These are phyloP conservation scores for Sprattus sprattus DNA, from an alignment of 2,113 vertebrate genomes.

Conservation along the genomic window DNA sequence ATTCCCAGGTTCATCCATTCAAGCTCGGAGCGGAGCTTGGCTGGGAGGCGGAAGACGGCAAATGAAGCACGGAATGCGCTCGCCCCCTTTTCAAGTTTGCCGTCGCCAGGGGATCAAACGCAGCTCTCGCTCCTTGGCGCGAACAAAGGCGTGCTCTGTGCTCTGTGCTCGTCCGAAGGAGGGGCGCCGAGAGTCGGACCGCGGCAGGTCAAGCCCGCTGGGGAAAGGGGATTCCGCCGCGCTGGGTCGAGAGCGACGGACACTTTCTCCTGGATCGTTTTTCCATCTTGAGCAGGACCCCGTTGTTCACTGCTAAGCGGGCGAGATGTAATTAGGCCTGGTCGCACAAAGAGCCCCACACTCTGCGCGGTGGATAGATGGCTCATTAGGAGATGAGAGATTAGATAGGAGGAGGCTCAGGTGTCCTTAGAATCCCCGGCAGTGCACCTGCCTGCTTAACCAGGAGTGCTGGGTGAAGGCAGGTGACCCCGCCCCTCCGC, in stretches of 20 bases:
- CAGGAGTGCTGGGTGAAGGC: background rate
- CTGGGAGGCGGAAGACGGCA: background rate
- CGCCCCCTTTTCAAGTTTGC: constrained; percentile 33
- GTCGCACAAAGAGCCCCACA: constrained; percentile 62
- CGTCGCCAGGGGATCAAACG: constrained; percentile 51
- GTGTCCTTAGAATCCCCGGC: constrained; percentile 53
- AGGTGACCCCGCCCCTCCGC: constrained; percentile 56
- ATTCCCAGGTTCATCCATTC: constrained; percentile 59
- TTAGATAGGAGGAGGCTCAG: constrained; percentile 64
- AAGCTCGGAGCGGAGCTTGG: constrained; percentile 32
- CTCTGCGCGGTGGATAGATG: constrained; percentile 43
- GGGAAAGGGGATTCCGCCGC: constrained; percentile 50
- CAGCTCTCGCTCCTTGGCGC: constrained; percentile 19
- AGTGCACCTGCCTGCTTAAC: constrained; percentile 60
- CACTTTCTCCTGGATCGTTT: constrained; percentile 56
- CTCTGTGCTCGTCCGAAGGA: background rate
- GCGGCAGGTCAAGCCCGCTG: background rate
- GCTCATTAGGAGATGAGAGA: constrained; percentile 73
- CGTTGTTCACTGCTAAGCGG: constrained; percentile 65
- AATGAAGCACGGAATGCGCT: constrained; percentile 44
- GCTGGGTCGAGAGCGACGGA: constrained; percentile 27
- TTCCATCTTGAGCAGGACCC: constrained; percentile 44
- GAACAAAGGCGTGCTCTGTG: constrained; percentile 58
- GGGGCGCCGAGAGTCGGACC: background rate
- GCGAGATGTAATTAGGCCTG: constrained; percentile 69